phyloP scores from a whole-genome alignment of 2,888 invertebrate species.

The Baccha elongata region DNA sequence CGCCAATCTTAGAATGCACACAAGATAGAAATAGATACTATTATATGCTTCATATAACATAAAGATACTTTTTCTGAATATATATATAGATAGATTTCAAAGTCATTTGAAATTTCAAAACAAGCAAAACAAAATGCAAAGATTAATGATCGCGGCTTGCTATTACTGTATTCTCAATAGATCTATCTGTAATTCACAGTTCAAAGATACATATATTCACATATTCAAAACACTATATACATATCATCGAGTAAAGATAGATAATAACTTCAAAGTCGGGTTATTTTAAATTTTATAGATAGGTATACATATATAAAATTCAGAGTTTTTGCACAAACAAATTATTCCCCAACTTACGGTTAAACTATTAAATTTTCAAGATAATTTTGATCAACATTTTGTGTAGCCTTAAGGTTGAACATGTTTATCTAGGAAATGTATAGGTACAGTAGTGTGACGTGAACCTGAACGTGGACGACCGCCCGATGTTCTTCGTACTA shows the following conservation, averaged over 20 bases:
- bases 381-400: slow-evolving; percentile 57
- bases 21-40: slow-evolving; percentile 40
- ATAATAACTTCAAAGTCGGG: slow-evolving; percentile 41
- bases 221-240: neutral
- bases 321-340: slow-evolving; percentile 12
- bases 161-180: slow-evolving; percentile 59
- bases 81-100: slow-evolving; percentile 27
- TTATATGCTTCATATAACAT: neutral
- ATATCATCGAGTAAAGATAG: slow-evolving; percentile 18
- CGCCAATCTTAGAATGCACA: slow-evolving; percentile 52
- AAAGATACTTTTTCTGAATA: neutral
- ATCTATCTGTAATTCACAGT: slow-evolving; percentile 55
- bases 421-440: slow-evolving; percentile 45
- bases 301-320: neutral
- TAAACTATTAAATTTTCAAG: slow-evolving; percentile 57
- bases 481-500: too few species aligned
- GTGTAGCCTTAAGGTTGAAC: slow-evolving; percentile 47
- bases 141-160: slow-evolving; percentile 63
- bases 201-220: neutral
- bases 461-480: slow-evolving; percentile 18
- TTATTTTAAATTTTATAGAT: neutral
- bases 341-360: slow-evolving; percentile 28
- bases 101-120: slow-evolving; percentile 58
- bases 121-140: slow-evolving; percentile 52
- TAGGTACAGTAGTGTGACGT: slow-evolving; percentile 7